Conservation (phyloP, 37 sponge, comb jelly and placozoan genomes). For the Aplysina aerophoba region DNA sequence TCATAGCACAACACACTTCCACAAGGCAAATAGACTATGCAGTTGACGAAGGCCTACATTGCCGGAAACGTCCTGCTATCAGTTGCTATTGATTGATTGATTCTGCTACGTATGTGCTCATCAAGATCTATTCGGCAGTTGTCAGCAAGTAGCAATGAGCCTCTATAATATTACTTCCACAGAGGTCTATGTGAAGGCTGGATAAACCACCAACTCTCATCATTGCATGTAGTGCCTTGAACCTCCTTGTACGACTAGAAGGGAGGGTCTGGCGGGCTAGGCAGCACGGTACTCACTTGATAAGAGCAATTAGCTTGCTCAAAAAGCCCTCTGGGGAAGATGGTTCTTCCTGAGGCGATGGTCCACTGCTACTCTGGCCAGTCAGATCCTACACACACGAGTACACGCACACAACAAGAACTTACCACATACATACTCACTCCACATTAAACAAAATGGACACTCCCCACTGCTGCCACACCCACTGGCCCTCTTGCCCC, state of each 20-base stretch:
- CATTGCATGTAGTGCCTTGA: too few species aligned
- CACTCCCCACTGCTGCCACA: too few species aligned
- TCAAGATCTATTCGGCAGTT: too few species aligned
- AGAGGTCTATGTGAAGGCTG: too few species aligned
- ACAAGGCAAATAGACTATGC: not conserved
- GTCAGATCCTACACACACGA: slow-evolving; percentile 48
- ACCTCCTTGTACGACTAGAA: not conserved
- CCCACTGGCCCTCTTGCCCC: too few species aligned
- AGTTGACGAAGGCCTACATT: not conserved
- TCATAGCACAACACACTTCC: not conserved
- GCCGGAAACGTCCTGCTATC: too few species aligned
- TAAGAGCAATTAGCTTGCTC: slow-evolving; percentile 54
- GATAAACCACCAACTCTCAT: not conserved
- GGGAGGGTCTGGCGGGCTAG: too few species aligned
- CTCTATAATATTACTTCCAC: too few species aligned
- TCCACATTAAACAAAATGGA: too few species aligned
- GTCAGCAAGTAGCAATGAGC: too few species aligned
- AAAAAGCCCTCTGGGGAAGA: slow-evolving; percentile 67
- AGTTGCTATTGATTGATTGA: too few species aligned
- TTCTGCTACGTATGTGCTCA: too few species aligned
- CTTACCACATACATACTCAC: not conserved
- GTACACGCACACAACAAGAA: not conserved
- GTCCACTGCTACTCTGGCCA: slow-evolving; percentile 36
- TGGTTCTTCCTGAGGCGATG: slow-evolving; percentile 46
- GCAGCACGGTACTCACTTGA: slow-evolving; percentile 25